These are phyloP conservation scores for Sphenopsis melanotis DNA, from an alignment of 2,797 vertebrate genomes.

Conservation along the genomic window DNA sequence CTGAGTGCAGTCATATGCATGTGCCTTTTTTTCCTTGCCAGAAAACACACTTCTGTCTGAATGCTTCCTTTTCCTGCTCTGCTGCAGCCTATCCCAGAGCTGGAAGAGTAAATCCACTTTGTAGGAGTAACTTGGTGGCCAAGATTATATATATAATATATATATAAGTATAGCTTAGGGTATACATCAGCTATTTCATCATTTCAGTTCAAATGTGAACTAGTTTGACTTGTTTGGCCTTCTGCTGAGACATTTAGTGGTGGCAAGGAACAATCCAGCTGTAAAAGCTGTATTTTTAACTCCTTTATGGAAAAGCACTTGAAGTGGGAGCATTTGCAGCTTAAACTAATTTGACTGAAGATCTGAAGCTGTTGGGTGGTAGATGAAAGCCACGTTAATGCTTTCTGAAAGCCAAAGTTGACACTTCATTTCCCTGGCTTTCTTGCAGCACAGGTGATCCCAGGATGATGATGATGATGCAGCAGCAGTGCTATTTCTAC, in stretches of 20 bases:
- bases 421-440: constrained; percentile 16
- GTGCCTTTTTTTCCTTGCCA: background rate
- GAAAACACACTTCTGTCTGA: background rate
- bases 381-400: constrained; percentile 22
- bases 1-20: background rate
- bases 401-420: constrained; percentile 17
- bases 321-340: constrained; percentile 28
- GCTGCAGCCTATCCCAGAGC: background rate
- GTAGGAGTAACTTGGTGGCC: background rate
- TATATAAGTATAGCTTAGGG: background rate
- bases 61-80: background rate
- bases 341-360: constrained; percentile 64
- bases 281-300: constrained; percentile 33
- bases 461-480: background rate
- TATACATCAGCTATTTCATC: background rate
- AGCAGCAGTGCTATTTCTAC: constrained; percentile 45
- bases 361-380: constrained; percentile 57
- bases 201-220: background rate
- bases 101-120: background rate
- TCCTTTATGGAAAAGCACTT: background rate
- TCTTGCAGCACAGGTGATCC: constrained; percentile 19
- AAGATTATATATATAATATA: background rate
- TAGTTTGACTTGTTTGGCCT: background rate
- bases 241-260: background rate
- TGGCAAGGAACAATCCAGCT: background rate